Evolutionary conservation across 1,140 invertebrate genomes (phyloP), one percentile per base, ranked within the genome.

Genomic region (Musca vetustissima): DNA sequence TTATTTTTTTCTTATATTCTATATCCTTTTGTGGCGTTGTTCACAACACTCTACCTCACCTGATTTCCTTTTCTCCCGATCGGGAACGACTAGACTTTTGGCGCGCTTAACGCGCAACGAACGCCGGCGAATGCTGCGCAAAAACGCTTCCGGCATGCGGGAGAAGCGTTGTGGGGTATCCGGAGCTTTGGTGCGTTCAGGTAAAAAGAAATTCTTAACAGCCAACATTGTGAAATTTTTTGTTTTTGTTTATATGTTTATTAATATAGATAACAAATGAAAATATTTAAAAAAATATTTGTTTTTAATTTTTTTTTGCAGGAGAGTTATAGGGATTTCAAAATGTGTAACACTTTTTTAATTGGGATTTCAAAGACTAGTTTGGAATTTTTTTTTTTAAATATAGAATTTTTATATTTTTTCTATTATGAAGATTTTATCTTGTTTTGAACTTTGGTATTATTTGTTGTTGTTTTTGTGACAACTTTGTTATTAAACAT

Each of bases 11-110:
- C 4, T 43, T 43, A 8, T 9, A 43, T 43, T 43, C 13, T 43
- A 6, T 43, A 43, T 43, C 13, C 11, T 11, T 43, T 43, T 6
- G 6, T 28, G 3, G 36, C 36, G 36, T 43, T 43, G 36, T 43
- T 43, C 11, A 64, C 74, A 77, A 80, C 79, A 81, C 79, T 76
- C 74, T 81, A 81, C 86, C 89, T 89, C 86, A 91, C 90, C 90
- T 80, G 89, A 91, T 83, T 91, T 91, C 76, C 90, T 82, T 83
- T 91, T 91, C 80, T 91, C 89, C 68, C 84, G 85, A 73, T 82
- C 77, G 15, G 87, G 85, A 19, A 90, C 84, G 14, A 90, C 88
- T 69, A 89, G 80, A 50, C 88, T 89, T 79, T 90, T 91, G 69
- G 89, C 88, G 72, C 89, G 84, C 79, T 90, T 91, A 9, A 90